Conservation (phyloP, 2,888 invertebrate genomes). For the Hemicrepidius hirtus region DNA sequence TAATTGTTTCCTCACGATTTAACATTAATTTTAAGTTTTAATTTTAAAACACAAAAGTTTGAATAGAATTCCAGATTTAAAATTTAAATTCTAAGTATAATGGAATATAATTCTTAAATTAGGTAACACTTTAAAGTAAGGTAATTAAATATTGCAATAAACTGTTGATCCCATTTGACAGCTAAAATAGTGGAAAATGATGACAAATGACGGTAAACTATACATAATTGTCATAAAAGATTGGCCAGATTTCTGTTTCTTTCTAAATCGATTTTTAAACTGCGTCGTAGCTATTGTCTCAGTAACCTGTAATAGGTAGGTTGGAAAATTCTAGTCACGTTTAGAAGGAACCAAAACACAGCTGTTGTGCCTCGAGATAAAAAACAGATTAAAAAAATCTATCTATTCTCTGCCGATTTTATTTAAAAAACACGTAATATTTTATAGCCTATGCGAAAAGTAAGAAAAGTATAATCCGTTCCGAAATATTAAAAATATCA, state of each 20-base stretch:
- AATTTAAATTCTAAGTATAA: no score
- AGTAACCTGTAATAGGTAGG: conserved; percentile 42
- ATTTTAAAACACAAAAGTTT: no score
- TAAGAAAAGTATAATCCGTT: no score
- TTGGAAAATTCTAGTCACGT: conserved; percentile 47
- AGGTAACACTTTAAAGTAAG: no score
- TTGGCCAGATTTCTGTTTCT: conserved; percentile 48
- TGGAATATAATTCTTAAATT: no score
- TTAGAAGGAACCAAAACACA: conserved; percentile 6
- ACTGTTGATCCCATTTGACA: conserved; percentile 60
- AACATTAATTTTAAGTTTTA: no score
- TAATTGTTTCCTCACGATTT: no score
- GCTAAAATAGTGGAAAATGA: conserved; percentile 65
- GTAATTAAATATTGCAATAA: no score
- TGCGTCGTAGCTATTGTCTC: conserved; percentile 44
- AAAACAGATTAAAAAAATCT: not conserved
- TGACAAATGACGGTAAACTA: conserved; percentile 67
- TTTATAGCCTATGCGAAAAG: no score
- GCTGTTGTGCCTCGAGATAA: not conserved
- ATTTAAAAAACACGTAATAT: not conserved
- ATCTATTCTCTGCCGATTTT: conserved; percentile 1
- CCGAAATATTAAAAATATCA: no score
- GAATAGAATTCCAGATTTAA: no score
- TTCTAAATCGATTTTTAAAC: conserved; percentile 61
- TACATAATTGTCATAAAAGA: conserved; percentile 63